Evolutionary conservation across 2,888 invertebrate species (phyloP).

Genomic region (Drosophila falleni): DNA sequence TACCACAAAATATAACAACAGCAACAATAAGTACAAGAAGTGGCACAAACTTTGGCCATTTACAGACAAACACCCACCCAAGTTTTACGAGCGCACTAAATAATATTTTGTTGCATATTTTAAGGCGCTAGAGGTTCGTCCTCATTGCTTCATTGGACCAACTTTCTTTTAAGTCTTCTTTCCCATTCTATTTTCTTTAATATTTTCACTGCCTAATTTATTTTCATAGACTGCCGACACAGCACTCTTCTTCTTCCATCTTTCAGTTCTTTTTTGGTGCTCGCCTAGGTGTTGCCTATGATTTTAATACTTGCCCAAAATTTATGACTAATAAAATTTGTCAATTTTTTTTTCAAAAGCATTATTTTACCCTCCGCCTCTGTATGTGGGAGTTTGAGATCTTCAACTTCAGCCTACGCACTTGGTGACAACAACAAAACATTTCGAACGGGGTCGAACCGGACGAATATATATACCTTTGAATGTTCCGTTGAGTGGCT

Average conservation of each 20-base stretch:
- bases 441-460: conserved; percentile 34
- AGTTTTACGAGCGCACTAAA: conserved; percentile 69
- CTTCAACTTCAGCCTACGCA: conserved; percentile 64
- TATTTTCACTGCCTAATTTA: conserved; percentile 62
- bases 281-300: conserved; percentile 60
- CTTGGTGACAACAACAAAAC: conserved; percentile 43
- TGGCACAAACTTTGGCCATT: conserved; percentile 60
- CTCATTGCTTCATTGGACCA: conserved; percentile 40
- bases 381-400: conserved; percentile 66
- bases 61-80: conserved; percentile 51
- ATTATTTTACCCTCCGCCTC: conserved; percentile 17
- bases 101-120: conserved; percentile 75
- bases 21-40: conserved; percentile 38
- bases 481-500: conserved; percentile 68
- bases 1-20: conserved; percentile 29
- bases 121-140: conserved; percentile 30
- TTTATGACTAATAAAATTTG: conserved; percentile 81
- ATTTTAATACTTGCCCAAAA: conserved; percentile 67
- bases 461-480: conserved; percentile 49
- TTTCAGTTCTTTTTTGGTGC: background rate
- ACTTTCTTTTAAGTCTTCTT: conserved; percentile 28
- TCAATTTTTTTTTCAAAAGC: conserved; percentile 51
- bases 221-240: conserved; percentile 66
- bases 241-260: conserved; percentile 21
- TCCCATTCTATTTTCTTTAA: conserved; percentile 12